Base-by-base conservation (phyloP, 2,113 vertebrate genomes). In the Helogale parvula region DNA sequence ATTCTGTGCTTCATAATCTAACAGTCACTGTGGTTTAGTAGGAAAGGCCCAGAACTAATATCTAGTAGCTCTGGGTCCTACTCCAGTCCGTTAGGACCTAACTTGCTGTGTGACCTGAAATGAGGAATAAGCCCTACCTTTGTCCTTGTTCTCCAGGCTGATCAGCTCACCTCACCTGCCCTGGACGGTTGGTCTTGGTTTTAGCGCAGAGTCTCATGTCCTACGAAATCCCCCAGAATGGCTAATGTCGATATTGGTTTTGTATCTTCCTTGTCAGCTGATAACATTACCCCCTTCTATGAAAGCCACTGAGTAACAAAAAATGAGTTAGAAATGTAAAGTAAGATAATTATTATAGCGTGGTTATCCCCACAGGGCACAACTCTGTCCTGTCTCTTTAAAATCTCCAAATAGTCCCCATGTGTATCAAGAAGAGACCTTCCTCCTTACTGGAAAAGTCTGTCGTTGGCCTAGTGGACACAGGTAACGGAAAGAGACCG, bases 211-310 rank as follows among this genome's bases (percentile, higher is more conserved):
- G 19, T 31, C 38, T 41, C 19, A 5, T 19, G 7, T 57, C 7
- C 8, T 5, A 2, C 8, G 12, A 38, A 72, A 65, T 0, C 1
- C 3, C 7, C 33, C 21, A 4, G 19, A 33, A 23, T 21, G 31
- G 6, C 0, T 57, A 13, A 57, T 27, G 66, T 38, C 21, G 8
- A 7, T 3, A 4, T 25, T 31, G 9, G 50, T 52, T 90, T 29
- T 5, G 52, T 33, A 19, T 33, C 52, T 68, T 9, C 11, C 17
- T 31, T 13, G 19, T 60, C 31, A 11, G 2, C 19, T 2, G 31
- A 80, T 25, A 65, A 60, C 17, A 33, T 57, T 15, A 68, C 71
- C 13, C 8, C 21, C 0, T 47, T 57, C 35, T 77, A 38, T 38
- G 68, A 63, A 68, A 57, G 4, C 5, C 65, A 90, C 0, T 83